A percentile compares a stretch with the other conserved stretches of the same genome.
Conservation (phyloP, 1,140 invertebrate genomes). For the Aphelinus certus region DNA sequence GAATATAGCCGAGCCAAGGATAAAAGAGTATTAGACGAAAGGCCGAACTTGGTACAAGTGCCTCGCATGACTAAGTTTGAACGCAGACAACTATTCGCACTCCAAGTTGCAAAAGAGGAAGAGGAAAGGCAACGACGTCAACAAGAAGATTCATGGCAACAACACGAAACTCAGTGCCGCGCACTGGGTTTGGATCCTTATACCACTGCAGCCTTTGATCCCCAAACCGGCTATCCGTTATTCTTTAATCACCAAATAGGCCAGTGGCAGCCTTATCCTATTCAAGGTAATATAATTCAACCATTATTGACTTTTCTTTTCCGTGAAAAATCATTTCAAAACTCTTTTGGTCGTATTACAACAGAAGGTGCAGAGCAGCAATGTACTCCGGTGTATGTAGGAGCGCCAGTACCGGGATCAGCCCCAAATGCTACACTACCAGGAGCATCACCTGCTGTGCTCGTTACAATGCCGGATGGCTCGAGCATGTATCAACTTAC, state of each 20-base stretch:
- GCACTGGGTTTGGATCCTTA: conserved; percentile 71
- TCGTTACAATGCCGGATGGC: conserved; percentile 1
- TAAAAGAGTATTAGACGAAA: conserved; percentile 56
- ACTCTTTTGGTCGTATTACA: background rate
- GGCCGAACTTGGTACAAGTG: conserved; percentile 56
- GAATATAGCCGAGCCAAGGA: conserved; percentile 57
- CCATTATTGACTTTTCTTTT: too few relatives aligned
- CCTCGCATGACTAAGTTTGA: conserved; percentile 75
- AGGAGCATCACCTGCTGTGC: conserved; percentile 48
- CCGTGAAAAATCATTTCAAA: background rate
- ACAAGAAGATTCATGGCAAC: conserved; percentile 71
- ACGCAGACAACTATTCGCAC: conserved; percentile 79
- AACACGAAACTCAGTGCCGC: conserved; percentile 72
- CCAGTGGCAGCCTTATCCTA: conserved; percentile 71
- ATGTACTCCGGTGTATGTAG: conserved; percentile 50
- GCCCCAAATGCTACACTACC: conserved; percentile 46
- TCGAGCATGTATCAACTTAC: conserved; percentile 16
- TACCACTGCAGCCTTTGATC: conserved; percentile 67
- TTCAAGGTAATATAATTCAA: conserved; percentile 49
- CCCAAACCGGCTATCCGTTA: conserved; percentile 67
- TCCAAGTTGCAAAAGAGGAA: conserved; percentile 77
- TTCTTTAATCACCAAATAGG: conserved; percentile 71
- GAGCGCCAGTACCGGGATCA: background rate
- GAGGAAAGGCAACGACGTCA: conserved; percentile 71
- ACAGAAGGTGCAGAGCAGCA: conserved; percentile 43